phyloP scores from a whole-genome alignment of 2,797 vertebrate species.

The Lateolabrax maculatus region DNA sequence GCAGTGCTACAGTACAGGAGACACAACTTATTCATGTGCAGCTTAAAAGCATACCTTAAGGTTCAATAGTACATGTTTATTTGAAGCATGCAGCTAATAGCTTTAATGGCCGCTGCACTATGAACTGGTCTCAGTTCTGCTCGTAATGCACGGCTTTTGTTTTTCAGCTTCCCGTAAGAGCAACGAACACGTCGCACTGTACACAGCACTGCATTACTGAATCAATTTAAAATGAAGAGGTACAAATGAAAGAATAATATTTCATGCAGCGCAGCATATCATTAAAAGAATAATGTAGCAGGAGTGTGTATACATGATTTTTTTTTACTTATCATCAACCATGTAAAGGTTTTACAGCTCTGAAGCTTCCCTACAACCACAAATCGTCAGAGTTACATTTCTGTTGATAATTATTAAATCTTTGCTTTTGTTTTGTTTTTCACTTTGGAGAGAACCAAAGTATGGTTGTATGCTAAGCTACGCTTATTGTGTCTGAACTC shows the following conservation, averaged over 20 bases:
- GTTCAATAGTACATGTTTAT: conserved; percentile 1
- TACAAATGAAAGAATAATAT: background rate
- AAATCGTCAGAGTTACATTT: background rate
- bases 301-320: no score
- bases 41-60: conserved; percentile 18
- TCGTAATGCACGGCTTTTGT: conserved; percentile 36
- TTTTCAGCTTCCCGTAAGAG: conserved; percentile 53
- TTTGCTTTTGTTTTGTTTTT: background rate
- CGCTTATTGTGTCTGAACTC: background rate
- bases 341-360: background rate
- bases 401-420: background rate
- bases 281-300: background rate
- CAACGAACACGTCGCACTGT: conserved; percentile 7
- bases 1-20: background rate
- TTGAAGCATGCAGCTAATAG: conserved; percentile 34
- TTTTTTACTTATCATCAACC: no score
- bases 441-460: background rate
- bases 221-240: background rate
- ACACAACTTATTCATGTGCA: conserved; percentile 4
- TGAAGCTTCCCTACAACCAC: background rate
- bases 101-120: conserved; percentile 42
- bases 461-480: no score
- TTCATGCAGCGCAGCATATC: background rate
- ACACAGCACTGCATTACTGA: background rate
- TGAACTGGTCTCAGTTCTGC: conserved; percentile 19